Percentiles rank a stretch among this genome's conserved stretches.
phyloP scores from a whole-genome alignment of 2,888 invertebrate species.

The Ommatoiulus sabulosus region DNA sequence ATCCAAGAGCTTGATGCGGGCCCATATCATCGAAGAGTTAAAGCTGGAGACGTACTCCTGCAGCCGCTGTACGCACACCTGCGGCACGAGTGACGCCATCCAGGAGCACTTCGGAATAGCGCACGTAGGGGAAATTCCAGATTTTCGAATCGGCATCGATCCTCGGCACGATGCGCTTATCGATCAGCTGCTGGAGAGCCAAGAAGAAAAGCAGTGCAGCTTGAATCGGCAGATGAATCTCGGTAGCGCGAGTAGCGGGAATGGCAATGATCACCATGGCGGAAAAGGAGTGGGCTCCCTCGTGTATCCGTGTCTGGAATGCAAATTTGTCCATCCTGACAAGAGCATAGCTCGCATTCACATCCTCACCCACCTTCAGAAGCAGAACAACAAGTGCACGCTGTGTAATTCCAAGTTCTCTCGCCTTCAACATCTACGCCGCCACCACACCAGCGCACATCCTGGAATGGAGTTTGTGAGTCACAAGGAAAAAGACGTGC shows the following conservation, averaged over 20 bases:
- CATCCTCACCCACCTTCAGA: slow-evolving; percentile 46
- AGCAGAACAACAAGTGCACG: slow-evolving; percentile 41
- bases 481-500: background rate
- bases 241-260: background rate
- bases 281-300: background rate
- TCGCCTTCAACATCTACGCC: background rate
- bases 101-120: slow-evolving; percentile 40
- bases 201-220: background rate
- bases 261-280: background rate
- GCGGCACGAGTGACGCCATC: background rate
- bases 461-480: background rate
- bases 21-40: background rate
- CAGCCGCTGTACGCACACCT: slow-evolving; percentile 16
- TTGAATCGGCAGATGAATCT: background rate
- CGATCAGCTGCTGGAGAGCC: background rate
- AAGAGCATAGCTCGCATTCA: background rate
- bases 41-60: slow-evolving; percentile 53
- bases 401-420: background rate
- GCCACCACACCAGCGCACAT: background rate
- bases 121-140: background rate
- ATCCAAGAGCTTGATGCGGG: background rate
- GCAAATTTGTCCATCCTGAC: background rate
- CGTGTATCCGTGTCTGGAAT: background rate
- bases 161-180: background rate
- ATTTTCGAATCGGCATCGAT: background rate